Conservation (phyloP, 1,140 invertebrate species). For the Anoplophora glabripennis region DNA sequence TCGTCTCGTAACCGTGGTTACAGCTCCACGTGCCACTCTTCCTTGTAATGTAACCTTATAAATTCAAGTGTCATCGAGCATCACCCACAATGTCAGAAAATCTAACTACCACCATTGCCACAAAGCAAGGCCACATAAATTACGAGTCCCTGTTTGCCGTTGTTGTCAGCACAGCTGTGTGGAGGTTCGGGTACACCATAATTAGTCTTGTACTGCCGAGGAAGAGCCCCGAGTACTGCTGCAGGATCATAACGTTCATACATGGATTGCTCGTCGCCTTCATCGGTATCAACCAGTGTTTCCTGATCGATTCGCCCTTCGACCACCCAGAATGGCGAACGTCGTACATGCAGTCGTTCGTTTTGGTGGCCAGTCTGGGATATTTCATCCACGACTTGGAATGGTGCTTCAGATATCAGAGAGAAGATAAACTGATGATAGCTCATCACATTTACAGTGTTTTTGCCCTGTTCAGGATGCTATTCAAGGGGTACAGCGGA, state of each 20-base stretch:
- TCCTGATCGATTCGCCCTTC: conserved; percentile 33
- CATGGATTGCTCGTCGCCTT: conserved; percentile 49
- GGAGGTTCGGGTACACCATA: no score
- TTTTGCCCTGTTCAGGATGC: conserved; percentile 50
- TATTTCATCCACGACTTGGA: conserved; percentile 58
- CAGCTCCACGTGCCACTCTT: no score
- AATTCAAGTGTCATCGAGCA: no score
- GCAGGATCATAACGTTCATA: conserved; percentile 47
- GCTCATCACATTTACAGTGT: conserved; percentile 53
- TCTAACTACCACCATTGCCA: no score
- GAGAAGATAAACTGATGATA: conserved; percentile 51
- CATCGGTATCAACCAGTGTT: conserved; percentile 51
- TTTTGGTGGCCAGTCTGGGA: conserved; percentile 48
- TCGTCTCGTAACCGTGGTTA: no score
- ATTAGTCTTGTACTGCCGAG: background rate
- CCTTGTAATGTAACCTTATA: no score
- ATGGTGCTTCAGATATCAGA: conserved; percentile 53
- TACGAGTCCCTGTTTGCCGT: no score
- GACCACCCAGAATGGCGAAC: conserved; percentile 33
- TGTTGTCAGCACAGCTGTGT: no score
- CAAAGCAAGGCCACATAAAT: no score
- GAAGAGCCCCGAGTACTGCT: conserved; percentile 49
- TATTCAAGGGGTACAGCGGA: conserved; percentile 51
- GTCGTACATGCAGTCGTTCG: conserved; percentile 26
- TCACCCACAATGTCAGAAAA: no score